These are phyloP conservation scores for Parnassius apollo DNA, from an alignment of 2,888 invertebrate genomes.

Conservation along the genomic window DNA sequence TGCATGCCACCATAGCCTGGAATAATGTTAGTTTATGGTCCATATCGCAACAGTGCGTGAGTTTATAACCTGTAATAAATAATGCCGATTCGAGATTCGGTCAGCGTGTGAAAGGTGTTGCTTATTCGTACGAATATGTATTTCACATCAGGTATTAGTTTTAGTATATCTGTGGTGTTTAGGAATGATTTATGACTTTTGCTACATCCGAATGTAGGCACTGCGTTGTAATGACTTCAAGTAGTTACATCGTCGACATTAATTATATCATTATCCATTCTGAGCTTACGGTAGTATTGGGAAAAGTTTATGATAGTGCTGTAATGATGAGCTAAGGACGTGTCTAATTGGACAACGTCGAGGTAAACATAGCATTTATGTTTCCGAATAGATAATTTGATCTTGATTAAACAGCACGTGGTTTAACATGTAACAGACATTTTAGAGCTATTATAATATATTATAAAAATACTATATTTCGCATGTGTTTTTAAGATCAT, in stretches of 20 bases:
- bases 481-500: no score
- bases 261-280: constrained; percentile 26
- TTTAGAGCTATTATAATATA: no score
- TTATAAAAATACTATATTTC: no score
- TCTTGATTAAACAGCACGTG: no score
- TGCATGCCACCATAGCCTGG: background rate
- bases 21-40: background rate
- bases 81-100: no score
- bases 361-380: no score
- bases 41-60: no score
- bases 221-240: background rate
- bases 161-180: constrained; percentile 18
- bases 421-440: no score
- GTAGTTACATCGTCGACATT: constrained; percentile 25
- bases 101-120: constrained; percentile 7
- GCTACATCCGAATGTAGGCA: constrained; percentile 8
- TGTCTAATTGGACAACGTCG: no score
- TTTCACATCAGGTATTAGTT: constrained; percentile 24
- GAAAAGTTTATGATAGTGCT: constrained; percentile 25
- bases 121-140: constrained; percentile 35
- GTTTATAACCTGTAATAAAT: no score
- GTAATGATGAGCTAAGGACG: constrained; percentile 12
- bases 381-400: background rate
- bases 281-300: constrained; percentile 25
- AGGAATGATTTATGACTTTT: constrained; percentile 24